phyloP scores from a whole-genome alignment of 2,797 vertebrate genomes.

The Gallinago stenura region DNA sequence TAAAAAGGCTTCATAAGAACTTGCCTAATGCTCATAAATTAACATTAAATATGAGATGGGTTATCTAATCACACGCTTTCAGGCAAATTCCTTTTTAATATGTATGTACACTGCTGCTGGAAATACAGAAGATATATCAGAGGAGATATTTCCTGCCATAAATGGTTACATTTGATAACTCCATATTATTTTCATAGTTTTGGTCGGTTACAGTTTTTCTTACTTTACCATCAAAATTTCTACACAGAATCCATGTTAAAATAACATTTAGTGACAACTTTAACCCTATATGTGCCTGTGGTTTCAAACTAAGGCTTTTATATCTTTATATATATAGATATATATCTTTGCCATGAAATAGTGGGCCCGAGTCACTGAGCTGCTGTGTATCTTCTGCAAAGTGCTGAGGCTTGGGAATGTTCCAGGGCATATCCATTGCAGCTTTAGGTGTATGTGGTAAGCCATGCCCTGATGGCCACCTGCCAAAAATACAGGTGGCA shows the following conservation, averaged over 20 bases:
- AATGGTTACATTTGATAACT: not conserved
- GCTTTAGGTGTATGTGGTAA: not conserved
- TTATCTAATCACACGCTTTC: conserved; percentile 63
- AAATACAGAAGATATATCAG: conserved; percentile 18
- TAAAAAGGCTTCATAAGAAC: conserved; percentile 69
- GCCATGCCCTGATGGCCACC: not conserved
- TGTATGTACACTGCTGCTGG: conserved; percentile 48
- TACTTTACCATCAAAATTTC: not conserved
- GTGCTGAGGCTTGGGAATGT: not conserved
- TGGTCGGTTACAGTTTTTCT: not conserved
- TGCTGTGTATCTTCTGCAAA: not conserved
- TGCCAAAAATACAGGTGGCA: not conserved
- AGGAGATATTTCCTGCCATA: conserved; percentile 44
- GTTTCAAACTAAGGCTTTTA: not conserved
- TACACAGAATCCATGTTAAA: not conserved
- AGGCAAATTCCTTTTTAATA: conserved; percentile 70
- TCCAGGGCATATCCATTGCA: not conserved
- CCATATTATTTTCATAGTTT: not conserved
- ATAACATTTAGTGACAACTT: not conserved
- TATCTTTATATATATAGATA: no score
- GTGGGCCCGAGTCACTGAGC: not conserved
- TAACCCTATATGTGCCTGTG: not conserved
- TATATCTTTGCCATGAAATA: not conserved
- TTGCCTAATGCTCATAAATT: conserved; percentile 75
- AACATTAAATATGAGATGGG: conserved; percentile 66